A percentile compares a stretch with the other conserved stretches of the same genome.
These are phyloP conservation scores for Gobio occitaniae DNA, from an alignment of 2,797 vertebrate genomes.

Conservation along the genomic window DNA sequence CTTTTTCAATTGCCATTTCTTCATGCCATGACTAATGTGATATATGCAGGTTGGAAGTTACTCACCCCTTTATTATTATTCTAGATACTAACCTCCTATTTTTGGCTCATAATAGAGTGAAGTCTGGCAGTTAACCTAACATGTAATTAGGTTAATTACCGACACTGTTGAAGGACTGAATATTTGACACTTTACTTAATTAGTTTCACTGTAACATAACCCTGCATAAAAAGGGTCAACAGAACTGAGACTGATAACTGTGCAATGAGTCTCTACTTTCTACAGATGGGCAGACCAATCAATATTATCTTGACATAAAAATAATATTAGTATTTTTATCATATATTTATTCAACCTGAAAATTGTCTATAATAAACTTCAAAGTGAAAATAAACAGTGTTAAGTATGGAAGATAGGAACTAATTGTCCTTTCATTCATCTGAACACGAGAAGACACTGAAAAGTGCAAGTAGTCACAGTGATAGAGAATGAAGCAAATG, in stretches of 20 bases:
- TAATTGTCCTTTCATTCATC: background rate
- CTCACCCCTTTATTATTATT: background rate
- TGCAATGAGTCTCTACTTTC: background rate
- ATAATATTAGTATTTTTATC: background rate
- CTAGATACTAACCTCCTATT: background rate
- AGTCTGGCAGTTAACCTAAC: constrained; percentile 19
- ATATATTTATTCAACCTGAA: background rate
- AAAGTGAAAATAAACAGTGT: background rate
- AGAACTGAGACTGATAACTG: background rate
- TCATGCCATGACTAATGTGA: background rate
- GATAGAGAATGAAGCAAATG: background rate
- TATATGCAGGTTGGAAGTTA: background rate
- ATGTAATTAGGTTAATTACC: constrained; percentile 23
- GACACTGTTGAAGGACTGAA: constrained; percentile 3
- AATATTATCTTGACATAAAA: background rate
- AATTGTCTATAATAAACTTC: background rate
- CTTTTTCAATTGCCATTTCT: background rate
- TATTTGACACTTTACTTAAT: constrained; percentile 25
- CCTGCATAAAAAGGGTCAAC: background rate
- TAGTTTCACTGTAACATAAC: background rate
- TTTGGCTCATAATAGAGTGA: constrained; percentile 12
- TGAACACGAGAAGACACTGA: background rate
- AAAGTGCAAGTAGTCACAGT: background rate
- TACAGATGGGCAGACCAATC: background rate
- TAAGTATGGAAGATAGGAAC: background rate